These are phyloP conservation scores for Drosophila pallidifrons DNA, from an alignment of 1,140 invertebrate species.

Conservation along the genomic window DNA sequence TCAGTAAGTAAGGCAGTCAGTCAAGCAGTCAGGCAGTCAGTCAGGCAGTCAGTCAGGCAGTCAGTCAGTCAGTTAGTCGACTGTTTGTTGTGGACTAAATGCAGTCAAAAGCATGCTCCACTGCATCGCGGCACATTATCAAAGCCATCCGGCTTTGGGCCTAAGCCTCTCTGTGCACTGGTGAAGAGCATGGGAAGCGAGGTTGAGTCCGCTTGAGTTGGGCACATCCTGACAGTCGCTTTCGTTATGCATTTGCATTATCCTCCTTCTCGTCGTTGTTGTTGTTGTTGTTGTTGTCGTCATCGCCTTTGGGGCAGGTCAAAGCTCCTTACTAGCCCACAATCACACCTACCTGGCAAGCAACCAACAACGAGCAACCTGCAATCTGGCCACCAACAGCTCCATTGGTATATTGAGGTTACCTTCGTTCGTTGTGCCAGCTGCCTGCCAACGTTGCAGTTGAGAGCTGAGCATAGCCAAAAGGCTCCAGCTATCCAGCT, in stretches of 20 bases:
- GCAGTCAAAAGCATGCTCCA: constrained; percentile 12
- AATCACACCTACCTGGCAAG: not conserved
- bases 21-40: constrained; percentile 8
- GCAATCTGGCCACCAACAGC: not conserved
- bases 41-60: constrained; percentile 17
- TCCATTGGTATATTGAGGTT: constrained; percentile 27
- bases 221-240: constrained; percentile 26
- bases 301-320: constrained; percentile 14
- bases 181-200: not conserved
- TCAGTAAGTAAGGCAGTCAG: constrained; percentile 11
- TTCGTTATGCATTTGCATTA: constrained; percentile 40
- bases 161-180: not conserved
- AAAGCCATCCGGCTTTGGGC: constrained; percentile 36
- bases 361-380: not conserved
- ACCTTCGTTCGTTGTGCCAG: constrained; percentile 47
- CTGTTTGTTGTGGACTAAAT: constrained; percentile 3
- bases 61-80: constrained; percentile 16
- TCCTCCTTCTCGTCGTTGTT: not conserved
- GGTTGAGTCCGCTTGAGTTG: not conserved
- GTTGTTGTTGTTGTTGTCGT: too few species aligned
- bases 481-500: constrained; percentile 1
- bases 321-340: constrained; percentile 37
- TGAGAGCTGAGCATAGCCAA: constrained; percentile 13
- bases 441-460: constrained; percentile 9
- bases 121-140: constrained; percentile 29